Percentiles rank a stretch among this genome's conserved stretches.
Conservation (phyloP, 30 jellyfish, hydroid and myxozoan genomes). For the Mastigias papua region DNA sequence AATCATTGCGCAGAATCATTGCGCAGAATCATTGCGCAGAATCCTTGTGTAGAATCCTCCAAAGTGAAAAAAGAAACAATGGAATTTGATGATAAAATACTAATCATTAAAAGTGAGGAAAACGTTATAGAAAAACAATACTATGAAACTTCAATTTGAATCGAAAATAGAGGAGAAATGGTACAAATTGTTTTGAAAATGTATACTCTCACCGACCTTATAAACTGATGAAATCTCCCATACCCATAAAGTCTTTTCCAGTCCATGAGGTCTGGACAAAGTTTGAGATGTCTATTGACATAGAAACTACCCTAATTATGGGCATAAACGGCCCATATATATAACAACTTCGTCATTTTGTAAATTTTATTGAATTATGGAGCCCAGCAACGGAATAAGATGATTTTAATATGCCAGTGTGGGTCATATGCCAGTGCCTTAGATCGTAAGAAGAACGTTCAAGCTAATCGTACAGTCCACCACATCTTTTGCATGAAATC, state of each 20-base stretch:
- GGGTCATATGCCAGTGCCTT: background rate
- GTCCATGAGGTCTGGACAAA: background rate
- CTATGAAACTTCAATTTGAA: slow-evolving; percentile 33
- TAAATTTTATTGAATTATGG: too few species aligned
- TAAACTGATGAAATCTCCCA: background rate
- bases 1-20: too few species aligned
- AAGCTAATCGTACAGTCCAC: too few species aligned
- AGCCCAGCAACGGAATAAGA: too few species aligned
- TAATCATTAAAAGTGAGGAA: background rate
- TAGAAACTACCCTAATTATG: too few species aligned
- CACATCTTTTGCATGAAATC: background rate
- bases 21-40: too few species aligned
- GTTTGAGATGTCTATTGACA: too few species aligned
- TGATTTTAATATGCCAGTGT: too few species aligned
- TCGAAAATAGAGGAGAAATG: slow-evolving; percentile 56
- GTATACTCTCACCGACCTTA: background rate
- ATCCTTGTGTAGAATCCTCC: too few species aligned
- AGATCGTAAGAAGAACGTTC: background rate
- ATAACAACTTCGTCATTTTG: too few species aligned
- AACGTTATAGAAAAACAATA: slow-evolving; percentile 24
- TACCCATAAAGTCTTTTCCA: background rate
- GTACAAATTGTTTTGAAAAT: slow-evolving; percentile 16
- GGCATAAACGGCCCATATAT: too few species aligned
- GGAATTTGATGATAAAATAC: background rate
- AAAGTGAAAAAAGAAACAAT: background rate